Evolutionary conservation across 2,888 invertebrate species (phyloP).

Genomic region (Alitta virens): DNA sequence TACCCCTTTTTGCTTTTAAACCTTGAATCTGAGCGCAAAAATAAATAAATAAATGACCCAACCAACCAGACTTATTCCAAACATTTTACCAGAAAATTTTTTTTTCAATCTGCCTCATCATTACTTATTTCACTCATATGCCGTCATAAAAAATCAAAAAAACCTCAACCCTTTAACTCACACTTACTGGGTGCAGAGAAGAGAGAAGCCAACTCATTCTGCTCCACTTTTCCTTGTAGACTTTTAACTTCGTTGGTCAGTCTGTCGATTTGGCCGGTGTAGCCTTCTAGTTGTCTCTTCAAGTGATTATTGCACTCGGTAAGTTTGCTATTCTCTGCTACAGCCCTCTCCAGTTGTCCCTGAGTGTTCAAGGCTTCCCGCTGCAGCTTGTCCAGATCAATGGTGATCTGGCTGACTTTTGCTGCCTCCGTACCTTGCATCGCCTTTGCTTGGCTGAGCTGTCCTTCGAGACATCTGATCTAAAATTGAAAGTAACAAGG

Average conservation of each 20-base stretch:
- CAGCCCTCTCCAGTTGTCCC: background rate
- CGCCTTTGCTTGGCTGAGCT: conserved; percentile 3
- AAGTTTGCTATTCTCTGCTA: background rate
- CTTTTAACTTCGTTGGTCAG: background rate
- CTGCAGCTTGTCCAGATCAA: background rate
- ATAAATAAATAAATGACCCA: too few species aligned
- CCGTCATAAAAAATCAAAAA: too few species aligned
- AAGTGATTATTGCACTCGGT: background rate
- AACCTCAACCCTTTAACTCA: too few species aligned
- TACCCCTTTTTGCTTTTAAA: too few species aligned
- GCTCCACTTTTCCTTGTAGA: background rate
- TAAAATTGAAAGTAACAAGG: too few species aligned
- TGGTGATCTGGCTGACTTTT: conserved; percentile 1
- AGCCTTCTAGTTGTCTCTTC: background rate
- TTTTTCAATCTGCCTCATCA: too few species aligned
- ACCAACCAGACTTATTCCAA: too few species aligned
- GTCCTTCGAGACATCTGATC: background rate
- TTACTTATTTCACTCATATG: too few species aligned
- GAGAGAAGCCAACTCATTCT: background rate
- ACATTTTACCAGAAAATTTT: too few species aligned
- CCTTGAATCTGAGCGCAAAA: too few species aligned
- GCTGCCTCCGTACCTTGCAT: conserved; percentile 1
- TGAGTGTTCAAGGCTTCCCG: background rate
- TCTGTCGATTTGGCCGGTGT: background rate
- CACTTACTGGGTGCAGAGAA: too few species aligned